Conservation (phyloP, 1,140 invertebrate species). For the Drosophila parabipectinata region DNA sequence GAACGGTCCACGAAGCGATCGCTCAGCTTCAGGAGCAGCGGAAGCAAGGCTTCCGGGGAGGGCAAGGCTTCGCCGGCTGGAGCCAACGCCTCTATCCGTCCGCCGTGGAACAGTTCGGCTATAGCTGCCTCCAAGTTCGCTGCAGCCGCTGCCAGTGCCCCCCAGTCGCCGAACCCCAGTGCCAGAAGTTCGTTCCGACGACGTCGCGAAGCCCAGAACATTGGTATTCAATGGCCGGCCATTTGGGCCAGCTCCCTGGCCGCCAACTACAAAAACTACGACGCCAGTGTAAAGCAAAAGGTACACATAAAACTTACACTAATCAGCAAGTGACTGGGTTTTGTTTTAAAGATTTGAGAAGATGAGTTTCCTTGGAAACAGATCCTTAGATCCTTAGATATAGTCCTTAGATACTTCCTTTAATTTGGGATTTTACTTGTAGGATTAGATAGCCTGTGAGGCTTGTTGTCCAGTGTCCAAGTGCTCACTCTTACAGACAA, state of each 20-base stretch:
- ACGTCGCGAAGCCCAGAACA: constrained; percentile 69
- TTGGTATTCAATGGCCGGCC: constrained; percentile 64
- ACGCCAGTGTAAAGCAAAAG: constrained; percentile 74
- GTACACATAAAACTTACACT: constrained; percentile 64
- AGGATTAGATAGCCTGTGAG: too few relatives aligned
- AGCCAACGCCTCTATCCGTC: constrained; percentile 56
- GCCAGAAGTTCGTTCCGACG: constrained; percentile 70
- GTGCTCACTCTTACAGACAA: constrained; percentile 8
- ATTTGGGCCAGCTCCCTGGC: constrained; percentile 73
- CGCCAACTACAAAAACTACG: constrained; percentile 78
- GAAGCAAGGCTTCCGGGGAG: constrained; percentile 2
- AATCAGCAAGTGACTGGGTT: constrained; percentile 5
- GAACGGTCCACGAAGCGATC: constrained; percentile 64
- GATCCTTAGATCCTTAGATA: too few relatives aligned
- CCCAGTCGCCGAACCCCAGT: constrained; percentile 54
- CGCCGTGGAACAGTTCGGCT: constrained; percentile 85
- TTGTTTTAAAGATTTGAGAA: too few relatives aligned
- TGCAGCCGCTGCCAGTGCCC: constrained; percentile 54
- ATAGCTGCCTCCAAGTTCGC: constrained; percentile 68
- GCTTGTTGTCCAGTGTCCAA: neutral
- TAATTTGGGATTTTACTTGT: too few relatives aligned
- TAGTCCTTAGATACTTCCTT: too few relatives aligned
- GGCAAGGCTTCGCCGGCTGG: constrained; percentile 34
- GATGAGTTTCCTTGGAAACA: too few relatives aligned
- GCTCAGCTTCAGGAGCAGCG: constrained; percentile 57